Conservation (phyloP, 2,797 vertebrate species). For the Myioborus melanocephalus region DNA sequence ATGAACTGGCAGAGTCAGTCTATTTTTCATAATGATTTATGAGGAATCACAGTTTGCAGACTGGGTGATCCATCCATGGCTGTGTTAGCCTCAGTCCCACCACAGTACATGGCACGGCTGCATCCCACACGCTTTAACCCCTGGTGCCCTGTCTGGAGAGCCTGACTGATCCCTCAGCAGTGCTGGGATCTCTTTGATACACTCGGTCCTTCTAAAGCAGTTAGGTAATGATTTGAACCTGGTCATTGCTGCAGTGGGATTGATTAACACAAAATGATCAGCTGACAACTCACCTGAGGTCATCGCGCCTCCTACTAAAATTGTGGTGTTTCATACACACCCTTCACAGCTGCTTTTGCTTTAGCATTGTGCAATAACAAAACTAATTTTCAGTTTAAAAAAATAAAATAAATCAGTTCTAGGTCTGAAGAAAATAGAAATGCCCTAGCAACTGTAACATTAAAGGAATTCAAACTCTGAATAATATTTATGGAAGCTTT, state of each 20-base stretch:
- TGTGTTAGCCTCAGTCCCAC: background rate
- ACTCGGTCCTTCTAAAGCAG: background rate
- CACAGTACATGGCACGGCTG: background rate
- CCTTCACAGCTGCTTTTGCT: background rate
- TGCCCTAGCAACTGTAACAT: rapidly evolving
- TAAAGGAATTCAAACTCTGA: background rate
- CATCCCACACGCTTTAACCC: background rate
- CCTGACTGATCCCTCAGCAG: background rate
- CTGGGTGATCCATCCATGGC: conserved; percentile 53
- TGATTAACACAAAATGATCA: background rate
- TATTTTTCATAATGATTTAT: conserved; percentile 71
- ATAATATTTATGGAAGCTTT: background rate
- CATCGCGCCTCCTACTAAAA: background rate
- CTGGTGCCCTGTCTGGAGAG: background rate
- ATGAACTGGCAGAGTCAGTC: conserved; percentile 55
- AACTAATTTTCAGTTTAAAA: background rate
- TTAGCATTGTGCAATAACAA: background rate
- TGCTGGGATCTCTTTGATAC: background rate
- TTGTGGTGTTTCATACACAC: rapidly evolving
- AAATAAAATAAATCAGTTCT: background rate
- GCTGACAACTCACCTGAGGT: background rate
- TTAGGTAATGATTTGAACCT: background rate
- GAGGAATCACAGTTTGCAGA: background rate
- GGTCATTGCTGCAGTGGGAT: background rate
- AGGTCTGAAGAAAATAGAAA: background rate